Evolutionary conservation across 2,888 invertebrate genomes (phyloP).

Genomic region (Acheta domesticus): DNA sequence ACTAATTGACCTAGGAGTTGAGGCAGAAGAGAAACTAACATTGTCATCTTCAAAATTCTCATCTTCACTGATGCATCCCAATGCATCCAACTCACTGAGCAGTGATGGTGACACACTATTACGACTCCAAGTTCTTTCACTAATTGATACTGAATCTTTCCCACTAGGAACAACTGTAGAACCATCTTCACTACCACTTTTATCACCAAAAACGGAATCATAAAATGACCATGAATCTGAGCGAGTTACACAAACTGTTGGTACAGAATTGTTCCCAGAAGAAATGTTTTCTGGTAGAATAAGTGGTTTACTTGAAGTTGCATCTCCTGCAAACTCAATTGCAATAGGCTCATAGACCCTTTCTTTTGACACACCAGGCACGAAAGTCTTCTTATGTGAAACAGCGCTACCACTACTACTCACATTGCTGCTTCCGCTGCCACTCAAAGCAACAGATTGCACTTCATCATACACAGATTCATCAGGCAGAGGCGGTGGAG

Average conservation of each 20-base stretch:
- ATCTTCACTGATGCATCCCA: slow-evolving; percentile 27
- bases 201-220: slow-evolving; percentile 43
- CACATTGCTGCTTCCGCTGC: background rate
- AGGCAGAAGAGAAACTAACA: background rate
- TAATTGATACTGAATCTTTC: slow-evolving; percentile 4
- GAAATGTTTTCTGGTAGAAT: background rate
- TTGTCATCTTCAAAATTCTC: slow-evolving; percentile 23
- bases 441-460: slow-evolving; percentile 43
- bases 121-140: background rate
- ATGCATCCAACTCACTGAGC: slow-evolving; percentile 28
- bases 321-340: background rate
- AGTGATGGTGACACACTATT: slow-evolving; percentile 31
- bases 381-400: background rate
- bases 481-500: slow-evolving; percentile 58
- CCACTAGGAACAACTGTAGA: background rate
- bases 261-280: background rate
- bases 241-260: slow-evolving; percentile 38
- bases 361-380: background rate
- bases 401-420: background rate
- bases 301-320: background rate
- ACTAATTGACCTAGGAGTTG: slow-evolving; percentile 27
- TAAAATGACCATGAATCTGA: slow-evolving; percentile 56
- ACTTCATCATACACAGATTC: slow-evolving; percentile 57
- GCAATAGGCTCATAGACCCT: background rate
- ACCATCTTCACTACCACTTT: slow-evolving; percentile 21